These are phyloP conservation scores for Petrosia ficiformis DNA, from an alignment of 37 sponge, comb jelly and placozoan species.

Conservation along the genomic window DNA sequence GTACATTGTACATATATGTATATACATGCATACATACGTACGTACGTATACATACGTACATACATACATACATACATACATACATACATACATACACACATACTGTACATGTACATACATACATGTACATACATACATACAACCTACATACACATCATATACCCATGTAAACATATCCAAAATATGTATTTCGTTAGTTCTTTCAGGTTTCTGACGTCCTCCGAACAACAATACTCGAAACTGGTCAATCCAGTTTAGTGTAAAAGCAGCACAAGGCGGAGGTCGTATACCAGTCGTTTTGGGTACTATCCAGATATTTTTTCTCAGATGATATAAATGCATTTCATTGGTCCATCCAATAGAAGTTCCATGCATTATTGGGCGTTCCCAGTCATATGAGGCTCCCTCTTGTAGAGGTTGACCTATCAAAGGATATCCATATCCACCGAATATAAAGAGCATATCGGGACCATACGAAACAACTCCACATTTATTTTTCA, in stretches of 20 bases:
- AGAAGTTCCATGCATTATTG: background rate
- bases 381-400: background rate
- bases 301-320: conserved; percentile 46
- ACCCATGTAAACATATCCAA: conserved; percentile 63
- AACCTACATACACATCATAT: background rate
- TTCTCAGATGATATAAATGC: conserved; percentile 33
- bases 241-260: conserved; percentile 49
- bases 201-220: conserved; percentile 47
- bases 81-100: no score
- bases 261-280: conserved; percentile 73
- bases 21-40: background rate
- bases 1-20: background rate
- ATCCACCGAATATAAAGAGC: conserved; percentile 67
- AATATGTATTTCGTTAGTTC: conserved; percentile 56
- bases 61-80: background rate
- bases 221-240: conserved; percentile 58
- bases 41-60: no score
- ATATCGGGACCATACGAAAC: conserved; percentile 35
- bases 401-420: background rate
- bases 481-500: conserved; percentile 57
- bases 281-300: conserved; percentile 48
- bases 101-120: background rate
- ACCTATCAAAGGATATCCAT: conserved; percentile 26
- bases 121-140: background rate
- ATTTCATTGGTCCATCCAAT: conserved; percentile 77